A percentile compares a stretch with the other conserved stretches of the same genome.
phyloP scores from a whole-genome alignment of 2,888 invertebrate genomes.

The Dasysyrphus tricinctus region DNA sequence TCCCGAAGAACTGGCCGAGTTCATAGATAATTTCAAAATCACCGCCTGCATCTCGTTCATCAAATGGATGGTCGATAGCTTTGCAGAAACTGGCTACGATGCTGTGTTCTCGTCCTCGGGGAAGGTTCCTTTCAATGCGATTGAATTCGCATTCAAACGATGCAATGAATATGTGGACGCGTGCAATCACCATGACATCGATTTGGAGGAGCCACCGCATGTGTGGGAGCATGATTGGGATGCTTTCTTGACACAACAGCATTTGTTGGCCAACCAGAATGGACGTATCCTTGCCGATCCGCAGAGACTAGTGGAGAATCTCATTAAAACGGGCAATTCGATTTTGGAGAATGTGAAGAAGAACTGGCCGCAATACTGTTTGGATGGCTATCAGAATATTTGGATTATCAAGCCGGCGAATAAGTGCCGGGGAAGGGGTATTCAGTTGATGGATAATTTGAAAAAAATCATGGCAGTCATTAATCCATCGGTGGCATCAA shows the following conservation, averaged over 20 bases:
- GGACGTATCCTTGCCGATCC: conserved; percentile 84
- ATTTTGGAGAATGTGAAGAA: conserved; percentile 87
- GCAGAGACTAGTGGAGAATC: conserved; percentile 78
- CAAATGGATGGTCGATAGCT: conserved; percentile 89
- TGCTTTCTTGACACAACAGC: conserved; percentile 90
- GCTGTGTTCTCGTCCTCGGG: conserved; percentile 85
- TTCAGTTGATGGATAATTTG: conserved; percentile 92
- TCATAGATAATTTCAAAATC: conserved; percentile 94
- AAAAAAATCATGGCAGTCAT: conserved; percentile 91
- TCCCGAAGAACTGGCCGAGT: conserved; percentile 91
- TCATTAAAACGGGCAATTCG: conserved; percentile 84
- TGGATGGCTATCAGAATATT: conserved; percentile 94
- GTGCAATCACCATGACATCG: conserved; percentile 90
- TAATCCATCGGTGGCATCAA: conserved; percentile 87
- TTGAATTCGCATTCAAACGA: conserved; percentile 92
- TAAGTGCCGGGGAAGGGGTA: conserved; percentile 95
- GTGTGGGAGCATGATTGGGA: conserved; percentile 96
- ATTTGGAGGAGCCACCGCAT: conserved; percentile 85
- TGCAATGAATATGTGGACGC: conserved; percentile 90
- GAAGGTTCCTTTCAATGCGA: conserved; percentile 88
- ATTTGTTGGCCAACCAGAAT: conserved; percentile 87
- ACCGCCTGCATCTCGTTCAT: conserved; percentile 94
- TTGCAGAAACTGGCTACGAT: conserved; percentile 85
- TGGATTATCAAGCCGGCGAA: conserved; percentile 98
- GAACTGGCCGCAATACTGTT: conserved; percentile 91